Conservation (phyloP, 2,797 vertebrate genomes). For the Macropus fuliginosus region DNA sequence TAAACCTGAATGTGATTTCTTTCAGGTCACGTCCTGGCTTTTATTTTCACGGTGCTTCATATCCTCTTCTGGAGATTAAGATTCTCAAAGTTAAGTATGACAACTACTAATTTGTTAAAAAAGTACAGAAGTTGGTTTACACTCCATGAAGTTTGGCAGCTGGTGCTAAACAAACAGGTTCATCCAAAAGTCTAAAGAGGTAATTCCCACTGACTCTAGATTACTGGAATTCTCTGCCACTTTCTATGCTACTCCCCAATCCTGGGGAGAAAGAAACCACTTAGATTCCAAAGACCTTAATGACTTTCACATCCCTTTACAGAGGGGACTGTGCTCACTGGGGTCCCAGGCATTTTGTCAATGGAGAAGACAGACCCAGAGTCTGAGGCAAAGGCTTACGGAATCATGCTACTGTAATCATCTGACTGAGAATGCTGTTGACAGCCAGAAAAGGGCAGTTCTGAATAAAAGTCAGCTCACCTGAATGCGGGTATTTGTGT, state of each 20-base stretch:
- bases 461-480: background rate
- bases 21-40: background rate
- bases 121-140: background rate
- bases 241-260: background rate
- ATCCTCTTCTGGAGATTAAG: constrained; percentile 42
- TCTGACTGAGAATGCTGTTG: too few relatives aligned
- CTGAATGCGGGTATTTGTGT: too few relatives aligned
- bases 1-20: constrained; percentile 4
- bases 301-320: background rate
- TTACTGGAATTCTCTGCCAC: background rate
- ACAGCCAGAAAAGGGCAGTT: background rate
- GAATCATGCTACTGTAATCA: too few relatives aligned
- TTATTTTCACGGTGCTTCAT: constrained; percentile 18
- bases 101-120: background rate
- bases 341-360: too few relatives aligned
- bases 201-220: background rate
- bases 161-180: background rate
- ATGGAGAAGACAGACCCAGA: too few relatives aligned
- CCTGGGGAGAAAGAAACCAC: background rate
- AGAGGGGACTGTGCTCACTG: background rate
- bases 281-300: background rate
- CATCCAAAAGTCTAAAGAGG: background rate
- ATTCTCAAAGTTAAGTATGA: constrained; percentile 4
- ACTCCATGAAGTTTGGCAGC: background rate
- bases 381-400: too few relatives aligned